Evolutionary conservation across 1,140 invertebrate species (phyloP).

Genomic region (Pentalonia nigronervosa): DNA sequence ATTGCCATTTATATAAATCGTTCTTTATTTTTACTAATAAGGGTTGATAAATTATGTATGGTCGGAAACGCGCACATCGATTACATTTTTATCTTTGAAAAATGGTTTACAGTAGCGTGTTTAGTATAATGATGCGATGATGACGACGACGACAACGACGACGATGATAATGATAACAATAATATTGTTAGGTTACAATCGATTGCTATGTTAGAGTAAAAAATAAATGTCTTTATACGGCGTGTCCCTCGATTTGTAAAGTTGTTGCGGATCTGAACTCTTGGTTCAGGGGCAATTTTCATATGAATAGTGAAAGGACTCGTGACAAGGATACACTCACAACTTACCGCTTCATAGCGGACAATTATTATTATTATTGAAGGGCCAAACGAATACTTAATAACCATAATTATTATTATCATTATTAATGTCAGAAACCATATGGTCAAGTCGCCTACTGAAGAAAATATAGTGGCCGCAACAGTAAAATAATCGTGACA

Average conservation of each 20-base stretch:
- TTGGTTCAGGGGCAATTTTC: neutral
- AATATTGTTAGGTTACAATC: neutral
- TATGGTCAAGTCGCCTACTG: neutral
- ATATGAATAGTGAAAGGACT: neutral
- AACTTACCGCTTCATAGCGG: neutral
- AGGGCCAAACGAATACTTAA: neutral
- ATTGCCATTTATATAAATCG: neutral
- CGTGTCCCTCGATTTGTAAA: neutral
- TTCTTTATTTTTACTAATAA: neutral
- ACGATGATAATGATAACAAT: neutral
- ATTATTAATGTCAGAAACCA: neutral
- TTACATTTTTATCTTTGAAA: neutral
- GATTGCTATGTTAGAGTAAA: neutral
- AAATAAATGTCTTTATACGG: constrained; percentile 16
- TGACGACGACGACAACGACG: neutral
- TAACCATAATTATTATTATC: constrained; percentile 15
- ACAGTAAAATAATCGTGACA: neutral
- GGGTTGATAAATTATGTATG: neutral
- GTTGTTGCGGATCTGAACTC: neutral
- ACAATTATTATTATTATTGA: neutral
- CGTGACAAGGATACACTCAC: neutral
- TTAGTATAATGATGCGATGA: neutral
- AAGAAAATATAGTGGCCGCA: neutral
- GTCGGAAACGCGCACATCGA: neutral
- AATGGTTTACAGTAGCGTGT: neutral